Percentiles rank a stretch among this genome's conserved stretches.
phyloP scores from a whole-genome alignment of 2,797 vertebrate species.

The Gila robusta region DNA sequence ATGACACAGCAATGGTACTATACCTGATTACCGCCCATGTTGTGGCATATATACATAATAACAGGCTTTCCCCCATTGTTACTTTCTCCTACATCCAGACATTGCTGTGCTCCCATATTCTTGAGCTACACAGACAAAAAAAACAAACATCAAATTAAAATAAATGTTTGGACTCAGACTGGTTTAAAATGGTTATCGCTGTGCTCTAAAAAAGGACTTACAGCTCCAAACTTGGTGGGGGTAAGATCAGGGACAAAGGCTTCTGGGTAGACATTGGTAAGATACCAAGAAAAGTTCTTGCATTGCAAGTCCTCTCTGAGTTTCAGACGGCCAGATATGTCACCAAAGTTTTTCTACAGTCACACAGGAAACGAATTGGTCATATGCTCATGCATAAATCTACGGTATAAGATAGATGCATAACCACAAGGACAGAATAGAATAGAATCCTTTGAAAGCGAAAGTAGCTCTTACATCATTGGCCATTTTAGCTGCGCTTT shows the following conservation, averaged over 20 bases:
- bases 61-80: slow-evolving; percentile 86
- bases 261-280: slow-evolving; percentile 95
- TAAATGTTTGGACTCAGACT: neutral
- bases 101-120: slow-evolving; percentile 83
- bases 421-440: neutral
- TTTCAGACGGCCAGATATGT: slow-evolving; percentile 88
- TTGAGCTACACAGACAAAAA: slow-evolving; percentile 79
- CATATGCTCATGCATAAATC: neutral
- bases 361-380: neutral
- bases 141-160: neutral
- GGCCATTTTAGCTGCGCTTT: slow-evolving; percentile 86
- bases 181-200: neutral
- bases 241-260: slow-evolving; percentile 89
- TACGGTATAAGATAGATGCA: neutral
- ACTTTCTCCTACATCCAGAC: slow-evolving; percentile 91
- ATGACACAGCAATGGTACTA: neutral
- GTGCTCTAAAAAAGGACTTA: slow-evolving; percentile 71
- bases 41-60: slow-evolving; percentile 94
- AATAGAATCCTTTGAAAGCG: neutral
- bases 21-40: slow-evolving; percentile 98
- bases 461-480: slow-evolving; percentile 78
- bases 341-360: slow-evolving; percentile 86
- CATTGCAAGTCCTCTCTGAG: slow-evolving; percentile 90
- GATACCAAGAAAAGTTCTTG: slow-evolving; percentile 96
- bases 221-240: slow-evolving; percentile 89